Evolutionary conservation across 2,888 invertebrate species (phyloP).

Genomic region (Dynastes tityus): DNA sequence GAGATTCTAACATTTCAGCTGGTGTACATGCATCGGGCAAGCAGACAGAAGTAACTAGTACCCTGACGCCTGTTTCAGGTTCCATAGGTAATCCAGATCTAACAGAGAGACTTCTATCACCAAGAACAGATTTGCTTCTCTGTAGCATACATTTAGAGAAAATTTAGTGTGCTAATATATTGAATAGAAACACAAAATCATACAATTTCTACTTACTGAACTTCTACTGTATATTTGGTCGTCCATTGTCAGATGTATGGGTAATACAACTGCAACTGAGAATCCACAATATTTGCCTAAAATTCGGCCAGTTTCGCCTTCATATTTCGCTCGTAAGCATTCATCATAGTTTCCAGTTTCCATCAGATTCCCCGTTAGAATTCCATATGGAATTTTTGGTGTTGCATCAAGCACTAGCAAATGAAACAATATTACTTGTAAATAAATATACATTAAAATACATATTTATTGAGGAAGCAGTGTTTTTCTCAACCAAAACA

Average conservation of each 20-base stretch:
- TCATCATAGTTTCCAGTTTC: conserved; percentile 54
- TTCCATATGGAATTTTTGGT: conserved; percentile 50
- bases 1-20: conserved; percentile 35
- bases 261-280: conserved; percentile 34
- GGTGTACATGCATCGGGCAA: conserved; percentile 49
- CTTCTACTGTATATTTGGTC: not conserved
- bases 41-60: conserved; percentile 43
- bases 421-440: not conserved
- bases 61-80: conserved; percentile 28
- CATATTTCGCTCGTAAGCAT: conserved; percentile 48
- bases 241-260: conserved; percentile 34
- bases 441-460: not conserved
- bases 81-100: conserved; percentile 42
- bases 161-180: no score
- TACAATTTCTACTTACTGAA: not conserved
- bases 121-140: not conserved
- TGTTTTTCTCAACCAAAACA: no score
- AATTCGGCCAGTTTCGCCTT: conserved; percentile 34
- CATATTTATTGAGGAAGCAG: no score
- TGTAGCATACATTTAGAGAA: no score
- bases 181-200: no score
- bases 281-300: conserved; percentile 51
- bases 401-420: conserved; percentile 53
- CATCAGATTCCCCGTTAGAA: conserved; percentile 50
- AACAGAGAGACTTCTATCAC: not conserved